Evolutionary conservation across 2,797 vertebrate genomes (phyloP).

Genomic region (Amblyopsis hoosieri): DNA sequence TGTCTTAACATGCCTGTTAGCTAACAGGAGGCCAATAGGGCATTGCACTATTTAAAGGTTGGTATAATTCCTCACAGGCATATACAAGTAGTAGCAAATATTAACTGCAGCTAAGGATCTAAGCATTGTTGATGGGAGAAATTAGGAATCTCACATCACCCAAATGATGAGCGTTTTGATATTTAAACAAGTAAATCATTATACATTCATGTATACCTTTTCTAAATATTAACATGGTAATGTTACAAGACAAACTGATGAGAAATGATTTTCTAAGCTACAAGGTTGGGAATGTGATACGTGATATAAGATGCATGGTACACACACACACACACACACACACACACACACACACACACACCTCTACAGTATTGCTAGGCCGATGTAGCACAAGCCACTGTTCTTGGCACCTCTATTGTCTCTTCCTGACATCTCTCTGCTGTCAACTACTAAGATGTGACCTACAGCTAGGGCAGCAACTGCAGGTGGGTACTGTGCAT

Average conservation of each 20-base stretch:
- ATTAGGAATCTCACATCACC: neutral
- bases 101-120: neutral
- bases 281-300: too few species aligned
- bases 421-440: conserved; percentile 8
- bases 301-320: too few species aligned
- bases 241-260: conserved; percentile 3
- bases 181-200: too few species aligned
- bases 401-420: conserved; percentile 42
- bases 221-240: neutral
- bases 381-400: neutral
- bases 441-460: too few species aligned
- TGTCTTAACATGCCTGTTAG: conserved; percentile 55
- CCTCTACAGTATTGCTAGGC: too few species aligned
- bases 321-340: too few species aligned
- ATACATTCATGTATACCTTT: neutral
- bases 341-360: too few species aligned
- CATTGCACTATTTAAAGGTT: conserved; percentile 66
- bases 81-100: neutral
- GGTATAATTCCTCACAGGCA: conserved; percentile 53
- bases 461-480: neutral
- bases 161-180: too few species aligned
- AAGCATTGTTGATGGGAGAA: neutral
- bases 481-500: neutral
- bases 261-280: neutral
- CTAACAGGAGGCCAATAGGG: conserved; percentile 63